A percentile compares a stretch with the other conserved stretches of the same genome.
Conservation (phyloP, 2,797 vertebrate species). For the Sebastes taczanowskii region DNA sequence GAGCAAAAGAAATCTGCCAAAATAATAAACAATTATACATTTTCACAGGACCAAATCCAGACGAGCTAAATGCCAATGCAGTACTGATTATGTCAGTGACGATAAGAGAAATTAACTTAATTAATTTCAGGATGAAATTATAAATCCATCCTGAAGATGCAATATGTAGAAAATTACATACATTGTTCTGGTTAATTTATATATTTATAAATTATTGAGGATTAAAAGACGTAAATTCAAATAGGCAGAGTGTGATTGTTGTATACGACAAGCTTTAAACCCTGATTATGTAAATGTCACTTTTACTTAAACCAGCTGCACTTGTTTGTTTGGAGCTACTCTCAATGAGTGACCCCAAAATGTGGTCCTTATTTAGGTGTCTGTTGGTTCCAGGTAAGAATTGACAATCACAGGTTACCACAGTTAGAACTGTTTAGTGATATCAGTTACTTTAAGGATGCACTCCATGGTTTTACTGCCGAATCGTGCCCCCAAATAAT, state of each 20-base stretch:
- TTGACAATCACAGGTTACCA: neutral
- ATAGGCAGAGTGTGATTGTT: neutral
- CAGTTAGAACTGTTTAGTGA: neutral
- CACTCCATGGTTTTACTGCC: neutral
- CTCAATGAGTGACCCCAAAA: too few species aligned
- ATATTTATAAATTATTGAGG: neutral
- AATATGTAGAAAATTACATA: neutral
- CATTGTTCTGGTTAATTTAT: neutral
- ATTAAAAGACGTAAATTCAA: neutral
- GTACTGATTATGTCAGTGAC: neutral
- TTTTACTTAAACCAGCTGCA: conserved; percentile 28
- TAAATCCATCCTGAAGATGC: neutral
- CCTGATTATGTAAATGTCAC: neutral
- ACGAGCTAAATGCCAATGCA: neutral
- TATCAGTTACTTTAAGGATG: neutral
- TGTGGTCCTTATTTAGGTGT: neutral
- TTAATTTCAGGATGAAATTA: neutral
- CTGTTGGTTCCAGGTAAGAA: neutral
- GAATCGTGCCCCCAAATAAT: neutral
- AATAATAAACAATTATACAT: conserved; percentile 3
- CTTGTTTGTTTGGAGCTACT: neutral
- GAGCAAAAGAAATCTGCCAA: conserved; percentile 27
- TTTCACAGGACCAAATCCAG: conserved; percentile 37
- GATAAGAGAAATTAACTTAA: neutral
- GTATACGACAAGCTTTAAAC: conserved; percentile 1